Percentiles rank a stretch among this genome's conserved stretches.
These are phyloP conservation scores for Archips crataeganus DNA, from an alignment of 2,888 invertebrate species.

Conservation along the genomic window DNA sequence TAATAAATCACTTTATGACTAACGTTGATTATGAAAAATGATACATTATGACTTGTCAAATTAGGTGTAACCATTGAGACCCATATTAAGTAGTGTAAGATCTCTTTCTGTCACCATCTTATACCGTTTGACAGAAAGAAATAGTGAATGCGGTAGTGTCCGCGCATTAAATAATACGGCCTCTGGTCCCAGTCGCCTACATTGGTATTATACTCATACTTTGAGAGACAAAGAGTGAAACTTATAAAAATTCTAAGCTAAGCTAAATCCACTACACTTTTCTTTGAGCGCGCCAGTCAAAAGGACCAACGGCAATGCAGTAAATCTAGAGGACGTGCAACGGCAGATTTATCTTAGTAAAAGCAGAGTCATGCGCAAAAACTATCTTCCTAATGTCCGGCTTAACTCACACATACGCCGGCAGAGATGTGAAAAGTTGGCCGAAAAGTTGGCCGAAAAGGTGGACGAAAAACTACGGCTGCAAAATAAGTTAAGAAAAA, in stretches of 20 bases:
- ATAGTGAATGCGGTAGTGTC: too few species aligned
- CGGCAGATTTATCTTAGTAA: conserved; percentile 27
- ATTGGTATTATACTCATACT: not conserved
- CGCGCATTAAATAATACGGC: too few species aligned
- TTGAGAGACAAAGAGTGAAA: not conserved
- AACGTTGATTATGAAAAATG: too few species aligned
- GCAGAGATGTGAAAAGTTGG: conserved; percentile 8
- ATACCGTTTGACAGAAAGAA: too few species aligned
- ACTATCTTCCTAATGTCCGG: conserved; percentile 35
- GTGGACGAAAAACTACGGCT: not conserved
- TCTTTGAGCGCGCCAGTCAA: not conserved
- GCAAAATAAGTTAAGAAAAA: not conserved
- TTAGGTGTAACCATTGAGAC: too few species aligned
- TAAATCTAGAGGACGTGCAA: conserved; percentile 34
- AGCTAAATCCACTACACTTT: not conserved
- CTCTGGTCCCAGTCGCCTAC: too few species aligned
- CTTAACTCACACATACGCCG: conserved; percentile 31
- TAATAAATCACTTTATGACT: too few species aligned
- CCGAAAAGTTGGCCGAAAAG: conserved; percentile 11
- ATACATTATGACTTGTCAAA: too few species aligned
- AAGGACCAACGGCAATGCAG: conserved; percentile 21
- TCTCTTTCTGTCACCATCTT: too few species aligned
- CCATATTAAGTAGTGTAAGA: too few species aligned
- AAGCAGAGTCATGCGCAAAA: conserved; percentile 34
- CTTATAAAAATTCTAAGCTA: not conserved